Evolutionary conservation across 2,797 vertebrate genomes (phyloP), one percentile per base, ranked within the genome.

Genomic region (Dromococcyx pavoninus): DNA sequence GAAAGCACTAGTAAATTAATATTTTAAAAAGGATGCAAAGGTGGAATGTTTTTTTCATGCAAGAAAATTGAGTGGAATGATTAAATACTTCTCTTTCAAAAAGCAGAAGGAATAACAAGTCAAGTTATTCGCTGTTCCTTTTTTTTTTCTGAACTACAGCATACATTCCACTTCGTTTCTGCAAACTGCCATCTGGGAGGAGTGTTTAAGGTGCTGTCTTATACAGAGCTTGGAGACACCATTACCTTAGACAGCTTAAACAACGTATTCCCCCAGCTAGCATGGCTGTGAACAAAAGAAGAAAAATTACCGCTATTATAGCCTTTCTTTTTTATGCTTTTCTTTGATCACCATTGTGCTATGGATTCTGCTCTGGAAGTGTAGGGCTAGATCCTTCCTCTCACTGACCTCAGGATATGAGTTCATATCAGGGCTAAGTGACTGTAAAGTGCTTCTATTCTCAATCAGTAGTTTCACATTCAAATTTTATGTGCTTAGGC

Each of bases 371-470:
- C 30, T 82, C 51, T 65, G 32, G n/a, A 89, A 76, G 13, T 10
- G 8, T 27, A 48, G 51, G 9, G 18, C 41, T 70, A n/a, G 21
- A 46, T 70, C 10, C 15, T 8, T 2, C 1, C 11, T 78, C 39
- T 21, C 0, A 2, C 44, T 43, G 32, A 62, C 10, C 9, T 17
- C 1, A 0, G 18, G 4, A 4, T 65, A 39, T 32, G 10, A 19
- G 27, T 35, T 69, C 39, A 46, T 15, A 54, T 32, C 69, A 48
- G 18, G 33, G 28, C 32, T 57, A 57, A 24, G 9, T 12, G 50
- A 8, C 50, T 90, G 30, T 24, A 16, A 81, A 44, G 11, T 25
- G 23, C 54, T 81, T 64, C 41, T 65, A 11, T 32, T 62, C 67
- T 53, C 57, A 32, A 2, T 35, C 67, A 62, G 18, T 8, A 33